These are phyloP conservation scores for Triplophysa dalaica DNA, from an alignment of 2,113 vertebrate species.

Conservation along the genomic window DNA sequence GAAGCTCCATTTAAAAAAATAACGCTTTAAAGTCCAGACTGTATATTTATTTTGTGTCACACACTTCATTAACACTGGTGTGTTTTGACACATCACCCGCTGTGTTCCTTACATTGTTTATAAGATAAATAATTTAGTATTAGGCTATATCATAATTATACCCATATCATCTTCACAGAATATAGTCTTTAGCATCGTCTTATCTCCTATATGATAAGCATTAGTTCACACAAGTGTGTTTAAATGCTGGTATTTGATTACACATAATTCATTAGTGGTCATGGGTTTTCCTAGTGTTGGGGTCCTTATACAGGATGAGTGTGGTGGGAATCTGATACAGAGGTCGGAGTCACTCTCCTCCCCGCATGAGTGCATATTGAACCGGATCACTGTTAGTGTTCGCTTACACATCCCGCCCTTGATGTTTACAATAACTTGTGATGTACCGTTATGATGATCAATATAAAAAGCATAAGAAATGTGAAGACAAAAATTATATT, in stretches of 20 bases:
- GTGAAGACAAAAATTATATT: not conserved
- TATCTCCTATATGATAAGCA: conserved; percentile 11
- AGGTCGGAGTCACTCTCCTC: conserved; percentile 16
- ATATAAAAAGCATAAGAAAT: not conserved
- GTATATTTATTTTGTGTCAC: too few relatives aligned
- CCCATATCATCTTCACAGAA: not conserved
- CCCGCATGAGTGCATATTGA: conserved; percentile 29
- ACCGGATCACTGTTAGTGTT: conserved; percentile 32
- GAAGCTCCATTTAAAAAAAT: too few relatives aligned
- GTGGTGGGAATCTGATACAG: conserved; percentile 29
- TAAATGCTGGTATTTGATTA: conserved; percentile 32
- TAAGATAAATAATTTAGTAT: conserved; percentile 12
- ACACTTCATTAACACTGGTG: not conserved
- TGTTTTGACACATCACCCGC: not conserved
- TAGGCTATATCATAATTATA: not conserved
- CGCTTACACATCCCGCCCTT: conserved; percentile 15
- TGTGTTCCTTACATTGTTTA: conserved; percentile 2
- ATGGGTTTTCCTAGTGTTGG: conserved; percentile 7
- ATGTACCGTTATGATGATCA: conserved; percentile 7
- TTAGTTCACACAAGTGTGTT: conserved; percentile 9
- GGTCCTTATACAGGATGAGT: conserved; percentile 18
- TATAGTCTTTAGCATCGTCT: not conserved
- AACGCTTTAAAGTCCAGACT: too few relatives aligned
- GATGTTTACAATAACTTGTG: conserved; percentile 16
- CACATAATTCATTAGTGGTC: conserved; percentile 36